These are phyloP conservation scores for Penaeus monodon DNA, from an alignment of 2,888 invertebrate genomes.

Conservation along the genomic window DNA sequence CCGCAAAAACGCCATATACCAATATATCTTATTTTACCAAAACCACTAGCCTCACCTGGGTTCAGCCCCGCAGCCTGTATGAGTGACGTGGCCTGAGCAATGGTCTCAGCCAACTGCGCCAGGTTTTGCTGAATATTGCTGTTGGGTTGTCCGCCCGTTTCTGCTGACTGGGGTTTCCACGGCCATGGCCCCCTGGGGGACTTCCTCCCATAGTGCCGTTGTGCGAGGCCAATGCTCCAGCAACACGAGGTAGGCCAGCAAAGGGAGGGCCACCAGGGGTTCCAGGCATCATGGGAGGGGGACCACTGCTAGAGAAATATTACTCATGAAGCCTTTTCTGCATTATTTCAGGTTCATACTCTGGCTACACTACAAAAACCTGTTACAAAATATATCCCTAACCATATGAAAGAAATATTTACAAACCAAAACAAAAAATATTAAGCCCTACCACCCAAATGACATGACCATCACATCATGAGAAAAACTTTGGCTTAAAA, in stretches of 20 bases:
- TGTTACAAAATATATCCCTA: too few species aligned
- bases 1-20: too few species aligned
- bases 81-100: slow-evolving; percentile 82
- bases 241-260: slow-evolving; percentile 39
- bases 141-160: slow-evolving; percentile 46
- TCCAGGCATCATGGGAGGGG: slow-evolving; percentile 54
- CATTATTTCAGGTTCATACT: too few species aligned
- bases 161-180: slow-evolving; percentile 11
- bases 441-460: too few species aligned
- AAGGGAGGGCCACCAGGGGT: slow-evolving; percentile 57
- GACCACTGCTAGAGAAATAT: slow-evolving; percentile 38
- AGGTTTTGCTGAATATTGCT: slow-evolving; percentile 73
- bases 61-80: slow-evolving; percentile 76
- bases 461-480: too few species aligned
- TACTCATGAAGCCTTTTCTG: neutral
- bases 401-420: too few species aligned
- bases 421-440: too few species aligned
- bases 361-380: too few species aligned
- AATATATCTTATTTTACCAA: too few species aligned
- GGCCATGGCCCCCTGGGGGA: slow-evolving; percentile 38
- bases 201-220: slow-evolving; percentile 55
- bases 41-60: slow-evolving; percentile 48
- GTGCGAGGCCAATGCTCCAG: slow-evolving; percentile 46
- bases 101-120: slow-evolving; percentile 79
- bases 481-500: too few species aligned